A percentile compares a stretch with the other conserved stretches of the same genome.
phyloP scores from a whole-genome alignment of 2,888 invertebrate species.

The Lasioglossum morio region DNA sequence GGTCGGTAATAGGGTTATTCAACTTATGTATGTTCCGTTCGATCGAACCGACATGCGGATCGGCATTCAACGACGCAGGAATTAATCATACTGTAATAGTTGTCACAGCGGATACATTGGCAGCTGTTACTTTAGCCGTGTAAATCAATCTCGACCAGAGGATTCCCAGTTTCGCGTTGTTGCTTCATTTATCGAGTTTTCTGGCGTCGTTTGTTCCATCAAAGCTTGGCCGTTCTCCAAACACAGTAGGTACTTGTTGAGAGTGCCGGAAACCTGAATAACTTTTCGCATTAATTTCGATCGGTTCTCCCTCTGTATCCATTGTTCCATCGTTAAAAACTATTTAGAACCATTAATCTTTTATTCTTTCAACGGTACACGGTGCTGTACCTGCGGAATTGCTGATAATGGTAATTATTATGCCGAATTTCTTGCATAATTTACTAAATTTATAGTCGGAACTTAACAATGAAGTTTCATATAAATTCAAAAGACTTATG shows the following conservation, averaged over 20 bases:
- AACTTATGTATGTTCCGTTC: neutral
- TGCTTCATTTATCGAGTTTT: slow-evolving; percentile 41
- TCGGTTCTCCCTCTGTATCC: neutral
- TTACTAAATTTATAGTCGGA: too few relatives aligned
- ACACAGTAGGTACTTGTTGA: slow-evolving; percentile 44
- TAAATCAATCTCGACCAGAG: slow-evolving; percentile 38
- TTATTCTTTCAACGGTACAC: neutral
- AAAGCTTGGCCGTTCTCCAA: slow-evolving; percentile 45
- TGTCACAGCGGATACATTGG: slow-evolving; percentile 33
- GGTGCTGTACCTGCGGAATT: too few relatives aligned
- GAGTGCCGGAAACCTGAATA: slow-evolving; percentile 16
- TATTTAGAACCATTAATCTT: neutral
- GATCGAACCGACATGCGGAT: slow-evolving; percentile 1
- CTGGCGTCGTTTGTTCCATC: slow-evolving; percentile 27
- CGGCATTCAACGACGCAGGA: slow-evolving; percentile 1
- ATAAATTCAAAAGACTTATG: too few relatives aligned
- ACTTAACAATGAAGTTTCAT: neutral
- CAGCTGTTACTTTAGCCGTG: slow-evolving; percentile 25
- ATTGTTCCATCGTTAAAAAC: neutral
- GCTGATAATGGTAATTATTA: too few relatives aligned
- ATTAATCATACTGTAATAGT: slow-evolving; percentile 38
- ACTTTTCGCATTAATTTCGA: slow-evolving; percentile 33
- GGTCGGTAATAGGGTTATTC: neutral
- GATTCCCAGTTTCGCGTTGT: slow-evolving; percentile 26
- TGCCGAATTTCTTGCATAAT: too few relatives aligned